Percentiles rank a stretch among this genome's conserved stretches.
These are phyloP conservation scores for Vanacampus margaritifer DNA, from an alignment of 2,113 vertebrate genomes.

Conservation along the genomic window DNA sequence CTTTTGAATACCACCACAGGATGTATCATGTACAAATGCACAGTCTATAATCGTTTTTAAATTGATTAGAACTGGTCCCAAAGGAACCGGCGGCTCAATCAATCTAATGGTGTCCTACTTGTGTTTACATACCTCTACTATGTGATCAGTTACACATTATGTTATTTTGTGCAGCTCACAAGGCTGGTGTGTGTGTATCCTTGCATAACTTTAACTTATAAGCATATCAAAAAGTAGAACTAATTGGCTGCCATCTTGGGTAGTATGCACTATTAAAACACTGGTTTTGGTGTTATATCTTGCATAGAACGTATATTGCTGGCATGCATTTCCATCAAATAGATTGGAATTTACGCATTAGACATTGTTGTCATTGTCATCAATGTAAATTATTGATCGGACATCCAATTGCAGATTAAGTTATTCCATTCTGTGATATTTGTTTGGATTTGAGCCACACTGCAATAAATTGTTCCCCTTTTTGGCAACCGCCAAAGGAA, in stretches of 20 bases:
- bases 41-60: conserved; percentile 41
- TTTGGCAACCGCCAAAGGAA: conserved; percentile 9
- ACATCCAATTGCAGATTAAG: neutral
- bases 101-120: conserved; percentile 21
- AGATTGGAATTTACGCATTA: neutral
- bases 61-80: conserved; percentile 39
- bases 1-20: conserved; percentile 29
- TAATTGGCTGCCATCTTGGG: neutral
- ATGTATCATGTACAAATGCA: conserved; percentile 26
- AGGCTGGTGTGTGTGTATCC: neutral
- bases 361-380: neutral
- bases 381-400: neutral
- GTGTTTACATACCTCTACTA: conserved; percentile 9
- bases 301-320: neutral
- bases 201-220: neutral
- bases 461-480: neutral
- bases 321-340: neutral
- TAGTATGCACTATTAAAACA: neutral
- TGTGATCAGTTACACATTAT: conserved; percentile 13
- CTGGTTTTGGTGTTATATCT: conserved; percentile 16
- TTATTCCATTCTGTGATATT: neutral
- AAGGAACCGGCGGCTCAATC: conserved; percentile 38
- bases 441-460: neutral
- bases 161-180: conserved; percentile 9
- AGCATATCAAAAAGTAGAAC: conserved; percentile 1